A percentile compares a stretch with the other conserved stretches of the same genome.
Conservation (phyloP, 1,140 invertebrate genomes). For the Akabosia matsudoensis region DNA sequence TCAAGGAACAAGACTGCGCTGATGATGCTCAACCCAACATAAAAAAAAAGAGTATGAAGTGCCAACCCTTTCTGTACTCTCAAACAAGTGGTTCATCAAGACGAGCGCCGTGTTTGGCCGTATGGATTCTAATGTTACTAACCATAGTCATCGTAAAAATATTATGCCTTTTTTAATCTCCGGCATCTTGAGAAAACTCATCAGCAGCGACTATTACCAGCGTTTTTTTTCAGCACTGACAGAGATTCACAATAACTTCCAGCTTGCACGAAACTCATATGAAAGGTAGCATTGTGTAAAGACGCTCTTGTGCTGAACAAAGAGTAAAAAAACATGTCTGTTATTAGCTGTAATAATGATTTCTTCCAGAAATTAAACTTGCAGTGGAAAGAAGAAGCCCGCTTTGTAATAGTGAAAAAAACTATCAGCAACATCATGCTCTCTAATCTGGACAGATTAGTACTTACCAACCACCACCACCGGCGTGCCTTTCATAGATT, state of each 20-base stretch:
- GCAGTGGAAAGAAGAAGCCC: not conserved
- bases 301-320: no score
- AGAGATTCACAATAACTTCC: not conserved
- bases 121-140: not conserved
- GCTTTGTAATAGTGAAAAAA: not conserved
- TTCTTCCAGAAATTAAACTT: not conserved
- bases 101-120: no score
- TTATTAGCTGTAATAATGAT: not conserved
- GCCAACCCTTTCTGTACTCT: no score
- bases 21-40: not conserved
- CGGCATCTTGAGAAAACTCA: not conserved
- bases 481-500: not conserved
- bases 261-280: not conserved
- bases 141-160: not conserved
- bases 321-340: not conserved
- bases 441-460: conserved; percentile 16
- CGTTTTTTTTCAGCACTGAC: not conserved
- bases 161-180: not conserved
- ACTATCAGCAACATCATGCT: conserved; percentile 13
- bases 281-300: not conserved
- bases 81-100: no score
- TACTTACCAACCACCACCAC: not conserved
- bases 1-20: not conserved
- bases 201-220: not conserved
- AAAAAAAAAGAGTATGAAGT: no score